phyloP scores from a whole-genome alignment of 2,888 invertebrate genomes.

The Smittia aterrima region DNA sequence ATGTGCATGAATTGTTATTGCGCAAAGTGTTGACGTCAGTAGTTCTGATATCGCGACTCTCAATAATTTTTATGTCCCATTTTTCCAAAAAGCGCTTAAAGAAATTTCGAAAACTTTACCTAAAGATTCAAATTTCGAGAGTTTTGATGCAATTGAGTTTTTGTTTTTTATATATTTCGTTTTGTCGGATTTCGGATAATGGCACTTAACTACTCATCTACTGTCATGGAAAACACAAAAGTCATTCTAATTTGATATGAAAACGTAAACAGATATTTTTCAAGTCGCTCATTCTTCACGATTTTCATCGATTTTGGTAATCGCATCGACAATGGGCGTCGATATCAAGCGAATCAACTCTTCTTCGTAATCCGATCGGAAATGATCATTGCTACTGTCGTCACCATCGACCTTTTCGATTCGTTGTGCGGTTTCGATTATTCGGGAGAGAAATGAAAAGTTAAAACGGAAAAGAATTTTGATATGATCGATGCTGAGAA shows the following conservation, averaged over 20 bases:
- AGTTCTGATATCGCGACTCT: background rate
- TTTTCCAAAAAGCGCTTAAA: background rate
- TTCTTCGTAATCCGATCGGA: constrained; percentile 76
- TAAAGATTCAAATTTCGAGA: constrained; percentile 6
- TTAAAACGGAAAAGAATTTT: background rate
- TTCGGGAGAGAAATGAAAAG: constrained; percentile 9
- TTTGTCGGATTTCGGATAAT: background rate
- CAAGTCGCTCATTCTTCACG: background rate
- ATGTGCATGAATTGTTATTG: constrained; percentile 24
- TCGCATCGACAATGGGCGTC: constrained; percentile 41
- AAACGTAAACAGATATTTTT: constrained; percentile 1
- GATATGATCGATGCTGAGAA: background rate
- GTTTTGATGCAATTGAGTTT: background rate
- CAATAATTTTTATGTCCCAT: constrained; percentile 40
- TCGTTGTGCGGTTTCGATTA: background rate
- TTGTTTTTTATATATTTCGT: background rate
- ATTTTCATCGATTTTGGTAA: constrained; percentile 35
- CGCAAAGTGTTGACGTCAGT: constrained; percentile 15
- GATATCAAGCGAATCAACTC: constrained; percentile 58
- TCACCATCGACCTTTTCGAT: constrained; percentile 35
- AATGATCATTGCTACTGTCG: constrained; percentile 72
- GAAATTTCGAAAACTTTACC: constrained; percentile 19
- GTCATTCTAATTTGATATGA: background rate
- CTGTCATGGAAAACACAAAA: background rate
- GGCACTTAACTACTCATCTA: constrained; percentile 14